Conservation (phyloP, 2,888 invertebrate genomes). For the Sarcophaga variegata region DNA sequence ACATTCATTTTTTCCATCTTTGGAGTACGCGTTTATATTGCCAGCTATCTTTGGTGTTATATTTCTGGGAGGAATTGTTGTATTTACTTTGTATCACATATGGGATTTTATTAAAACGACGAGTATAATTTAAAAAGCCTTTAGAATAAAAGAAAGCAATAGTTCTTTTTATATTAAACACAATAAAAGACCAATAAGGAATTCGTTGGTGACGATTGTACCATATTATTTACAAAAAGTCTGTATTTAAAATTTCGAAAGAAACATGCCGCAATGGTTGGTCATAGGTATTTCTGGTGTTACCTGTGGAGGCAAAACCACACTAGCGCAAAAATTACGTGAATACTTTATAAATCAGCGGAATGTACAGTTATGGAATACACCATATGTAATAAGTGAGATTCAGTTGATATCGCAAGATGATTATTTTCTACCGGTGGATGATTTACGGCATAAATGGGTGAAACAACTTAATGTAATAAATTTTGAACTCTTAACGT, state of each 20-base stretch:
- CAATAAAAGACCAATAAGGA: not conserved
- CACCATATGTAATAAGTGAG: constrained; percentile 79
- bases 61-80: constrained; percentile 86
- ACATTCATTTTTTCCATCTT: constrained; percentile 83
- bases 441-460: constrained; percentile 86
- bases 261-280: constrained; percentile 83
- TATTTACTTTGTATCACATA: constrained; percentile 85
- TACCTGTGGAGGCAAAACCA: constrained; percentile 93
- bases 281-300: constrained; percentile 90
- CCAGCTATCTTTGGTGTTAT: constrained; percentile 85
- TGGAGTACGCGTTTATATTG: constrained; percentile 84
- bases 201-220: not conserved
- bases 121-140: constrained; percentile 37
- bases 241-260: not conserved
- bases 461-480: constrained; percentile 87
- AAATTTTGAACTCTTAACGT: constrained; percentile 88
- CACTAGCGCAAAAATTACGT: constrained; percentile 85
- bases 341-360: constrained; percentile 78
- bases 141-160: not conserved
- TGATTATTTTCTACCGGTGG: constrained; percentile 87
- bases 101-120: constrained; percentile 74
- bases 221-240: not conserved
- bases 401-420: constrained; percentile 87
- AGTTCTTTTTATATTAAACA: not conserved
- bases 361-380: constrained; percentile 77